Evolutionary conservation across 2,113 vertebrate species (phyloP).

Genomic region (Quiscalus mexicanus): DNA sequence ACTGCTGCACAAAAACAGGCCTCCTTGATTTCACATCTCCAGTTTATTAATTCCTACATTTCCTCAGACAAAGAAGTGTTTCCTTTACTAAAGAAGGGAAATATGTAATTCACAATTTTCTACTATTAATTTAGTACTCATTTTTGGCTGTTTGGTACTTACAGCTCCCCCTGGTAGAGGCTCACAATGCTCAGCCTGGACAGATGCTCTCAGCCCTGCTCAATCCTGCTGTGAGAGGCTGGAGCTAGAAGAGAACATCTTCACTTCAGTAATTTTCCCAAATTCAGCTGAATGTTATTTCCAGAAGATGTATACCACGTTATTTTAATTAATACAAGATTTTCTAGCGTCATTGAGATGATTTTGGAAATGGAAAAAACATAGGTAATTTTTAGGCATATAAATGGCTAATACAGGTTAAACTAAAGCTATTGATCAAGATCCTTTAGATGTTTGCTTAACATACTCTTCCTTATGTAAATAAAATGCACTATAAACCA

Average conservation of each 20-base stretch:
- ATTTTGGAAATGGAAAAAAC: not conserved
- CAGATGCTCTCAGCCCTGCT: not conserved
- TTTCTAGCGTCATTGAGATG: not conserved
- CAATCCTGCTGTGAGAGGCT: fast-evolving
- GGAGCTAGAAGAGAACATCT: not conserved
- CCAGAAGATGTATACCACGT: not conserved
- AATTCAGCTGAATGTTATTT: not conserved
- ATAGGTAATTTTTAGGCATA: not conserved
- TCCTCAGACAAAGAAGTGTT: not conserved
- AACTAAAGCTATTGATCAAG: not conserved
- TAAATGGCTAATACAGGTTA: not conserved
- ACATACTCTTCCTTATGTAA: not conserved
- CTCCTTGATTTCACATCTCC: not conserved
- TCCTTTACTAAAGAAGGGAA: not conserved
- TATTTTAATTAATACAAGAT: not conserved
- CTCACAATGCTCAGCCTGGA: not conserved
- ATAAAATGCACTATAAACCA: not conserved
- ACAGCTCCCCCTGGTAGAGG: not conserved
- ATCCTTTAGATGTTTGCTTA: not conserved
- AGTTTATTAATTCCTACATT: not conserved
- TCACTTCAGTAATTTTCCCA: not conserved
- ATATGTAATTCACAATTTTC: not conserved
- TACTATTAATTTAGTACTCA: not conserved
- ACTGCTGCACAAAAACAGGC: fast-evolving
- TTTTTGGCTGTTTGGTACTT: not conserved